Conservation (phyloP, 2,113 vertebrate species). For the Gracilinanus agilis region DNA sequence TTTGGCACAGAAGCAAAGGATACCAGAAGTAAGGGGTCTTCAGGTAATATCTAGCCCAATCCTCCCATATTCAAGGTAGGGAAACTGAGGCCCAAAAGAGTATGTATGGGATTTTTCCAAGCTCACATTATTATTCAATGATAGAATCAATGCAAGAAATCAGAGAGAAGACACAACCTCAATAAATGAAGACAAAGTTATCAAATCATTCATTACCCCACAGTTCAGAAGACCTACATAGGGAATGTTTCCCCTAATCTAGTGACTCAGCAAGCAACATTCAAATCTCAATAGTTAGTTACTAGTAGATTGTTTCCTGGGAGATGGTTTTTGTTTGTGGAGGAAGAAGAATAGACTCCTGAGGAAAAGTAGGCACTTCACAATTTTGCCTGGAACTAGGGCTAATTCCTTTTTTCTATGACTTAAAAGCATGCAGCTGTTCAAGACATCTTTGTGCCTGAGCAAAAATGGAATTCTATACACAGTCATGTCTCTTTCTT, state of each 20-base stretch:
- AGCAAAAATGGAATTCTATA: neutral
- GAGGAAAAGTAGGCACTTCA: neutral
- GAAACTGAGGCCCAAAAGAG: neutral
- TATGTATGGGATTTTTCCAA: neutral
- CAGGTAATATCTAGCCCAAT: neutral
- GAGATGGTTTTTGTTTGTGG: neutral
- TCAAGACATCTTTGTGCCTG: neutral
- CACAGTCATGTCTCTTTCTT: neutral
- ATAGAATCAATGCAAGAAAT: neutral
- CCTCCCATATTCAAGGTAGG: neutral
- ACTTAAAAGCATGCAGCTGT: neutral
- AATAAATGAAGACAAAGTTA: neutral
- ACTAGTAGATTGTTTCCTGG: neutral
- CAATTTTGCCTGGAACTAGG: too few relatives aligned
- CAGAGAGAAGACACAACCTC: neutral
- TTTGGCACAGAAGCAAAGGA: too few relatives aligned
- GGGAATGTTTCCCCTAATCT: too few relatives aligned
- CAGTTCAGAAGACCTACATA: too few relatives aligned
- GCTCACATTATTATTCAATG: neutral
- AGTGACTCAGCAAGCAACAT: neutral
- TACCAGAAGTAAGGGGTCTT: too few relatives aligned
- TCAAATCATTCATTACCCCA: neutral
- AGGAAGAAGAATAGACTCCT: neutral
- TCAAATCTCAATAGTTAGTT: neutral
- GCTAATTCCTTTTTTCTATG: too few relatives aligned